phyloP scores from a whole-genome alignment of 1,140 invertebrate species.

The Mesaphorura yosii region DNA sequence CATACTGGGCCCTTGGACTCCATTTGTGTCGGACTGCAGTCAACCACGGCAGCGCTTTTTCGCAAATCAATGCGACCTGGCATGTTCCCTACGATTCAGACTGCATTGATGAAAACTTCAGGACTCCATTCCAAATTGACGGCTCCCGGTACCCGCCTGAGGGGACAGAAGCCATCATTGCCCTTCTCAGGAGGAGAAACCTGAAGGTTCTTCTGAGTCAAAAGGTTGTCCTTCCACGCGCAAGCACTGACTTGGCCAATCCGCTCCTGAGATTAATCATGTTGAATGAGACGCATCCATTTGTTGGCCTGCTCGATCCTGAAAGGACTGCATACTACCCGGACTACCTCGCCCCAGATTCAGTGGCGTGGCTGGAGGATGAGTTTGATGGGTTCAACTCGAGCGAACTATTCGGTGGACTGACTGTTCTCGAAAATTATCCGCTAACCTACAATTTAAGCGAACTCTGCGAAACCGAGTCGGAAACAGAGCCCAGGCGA shows the following conservation, averaged over 20 bases:
- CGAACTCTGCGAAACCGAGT: not conserved
- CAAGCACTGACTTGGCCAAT: too few relatives aligned
- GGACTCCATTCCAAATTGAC: conserved; percentile 16
- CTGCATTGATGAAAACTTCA: conserved; percentile 23
- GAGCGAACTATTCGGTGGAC: conserved; percentile 4
- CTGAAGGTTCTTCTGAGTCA: not conserved
- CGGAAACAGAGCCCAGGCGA: not conserved
- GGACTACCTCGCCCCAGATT: not conserved
- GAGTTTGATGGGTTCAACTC: not conserved
- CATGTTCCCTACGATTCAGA: conserved; percentile 27
- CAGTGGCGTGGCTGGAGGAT: not conserved
- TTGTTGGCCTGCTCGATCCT: conserved; percentile 7
- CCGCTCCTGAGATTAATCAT: too few relatives aligned
- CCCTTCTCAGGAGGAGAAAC: not conserved
- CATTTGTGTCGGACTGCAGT: conserved; percentile 19
- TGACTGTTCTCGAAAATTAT: conserved; percentile 19
- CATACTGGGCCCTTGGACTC: conserved; percentile 25
- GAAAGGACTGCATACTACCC: conserved; percentile 10
- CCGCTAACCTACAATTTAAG: conserved; percentile 11
- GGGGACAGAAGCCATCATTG: conserved; percentile 1
- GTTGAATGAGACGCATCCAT: not conserved
- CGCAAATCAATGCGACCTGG: not conserved
- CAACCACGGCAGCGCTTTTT: not conserved
- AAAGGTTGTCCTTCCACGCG: too few relatives aligned
- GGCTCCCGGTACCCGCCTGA: conserved; percentile 1